A percentile compares a stretch with the other conserved stretches of the same genome.
Evolutionary conservation across 2,797 vertebrate species (phyloP).

Genomic region (Columba guinea): DNA sequence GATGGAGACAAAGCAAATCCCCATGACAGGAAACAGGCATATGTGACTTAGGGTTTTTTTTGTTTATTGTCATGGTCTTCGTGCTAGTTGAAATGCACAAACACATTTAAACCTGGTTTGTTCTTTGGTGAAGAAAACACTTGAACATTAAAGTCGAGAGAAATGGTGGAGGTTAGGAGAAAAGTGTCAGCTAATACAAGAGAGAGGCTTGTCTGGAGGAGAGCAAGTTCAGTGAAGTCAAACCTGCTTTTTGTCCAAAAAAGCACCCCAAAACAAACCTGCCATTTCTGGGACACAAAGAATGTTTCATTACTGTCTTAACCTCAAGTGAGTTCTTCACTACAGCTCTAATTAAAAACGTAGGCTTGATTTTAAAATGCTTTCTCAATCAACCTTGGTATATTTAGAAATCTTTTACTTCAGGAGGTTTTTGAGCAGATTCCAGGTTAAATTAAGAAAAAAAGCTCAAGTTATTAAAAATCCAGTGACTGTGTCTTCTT

Average conservation of each 20-base stretch:
- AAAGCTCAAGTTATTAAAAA: not conserved
- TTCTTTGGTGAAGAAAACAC: not conserved
- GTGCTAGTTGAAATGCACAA: not conserved
- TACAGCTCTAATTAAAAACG: not conserved
- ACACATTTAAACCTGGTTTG: not conserved
- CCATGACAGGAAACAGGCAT: not conserved
- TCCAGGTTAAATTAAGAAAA: not conserved
- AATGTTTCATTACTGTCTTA: not conserved
- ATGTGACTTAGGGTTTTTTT: not conserved
- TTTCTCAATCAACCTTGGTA: slow-evolving; percentile 40
- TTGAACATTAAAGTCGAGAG: not conserved
- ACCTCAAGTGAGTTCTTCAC: not conserved
- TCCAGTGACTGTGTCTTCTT: not conserved
- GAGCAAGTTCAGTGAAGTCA: not conserved
- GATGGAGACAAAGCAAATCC: not conserved
- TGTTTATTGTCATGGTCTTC: not conserved
- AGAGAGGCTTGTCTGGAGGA: not conserved
- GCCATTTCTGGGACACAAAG: not conserved
- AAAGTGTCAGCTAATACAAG: not conserved
- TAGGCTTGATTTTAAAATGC: not conserved
- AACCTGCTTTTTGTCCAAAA: not conserved
- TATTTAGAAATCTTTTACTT: slow-evolving; percentile 35
- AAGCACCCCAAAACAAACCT: not conserved
- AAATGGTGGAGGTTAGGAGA: not conserved
- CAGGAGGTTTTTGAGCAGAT: not conserved